phyloP scores from a whole-genome alignment of 1,140 invertebrate genomes.

The Drosophila biarmipes region DNA sequence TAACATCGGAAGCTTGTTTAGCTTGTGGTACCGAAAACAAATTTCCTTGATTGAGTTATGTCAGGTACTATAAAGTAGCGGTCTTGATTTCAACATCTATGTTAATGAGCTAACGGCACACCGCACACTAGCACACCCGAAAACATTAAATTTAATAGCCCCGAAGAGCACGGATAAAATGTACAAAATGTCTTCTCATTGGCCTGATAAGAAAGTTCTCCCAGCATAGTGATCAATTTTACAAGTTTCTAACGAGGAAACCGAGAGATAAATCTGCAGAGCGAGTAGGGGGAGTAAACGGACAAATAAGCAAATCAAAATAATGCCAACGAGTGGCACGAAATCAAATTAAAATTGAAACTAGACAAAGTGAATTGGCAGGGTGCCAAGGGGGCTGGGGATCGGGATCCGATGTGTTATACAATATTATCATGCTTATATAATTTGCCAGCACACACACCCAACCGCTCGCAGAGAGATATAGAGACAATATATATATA shows the following conservation, averaged over 20 bases:
- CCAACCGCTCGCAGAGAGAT: background rate
- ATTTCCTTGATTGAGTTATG: too few relatives aligned
- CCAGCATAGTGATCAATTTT: constrained; percentile 19
- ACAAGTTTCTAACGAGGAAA: constrained; percentile 16
- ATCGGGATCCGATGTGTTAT: constrained; percentile 47
- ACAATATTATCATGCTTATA: constrained; percentile 78
- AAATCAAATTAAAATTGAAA: constrained; percentile 78
- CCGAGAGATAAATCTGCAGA: constrained; percentile 16
- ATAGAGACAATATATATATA: constrained; percentile 27
- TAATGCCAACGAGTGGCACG: constrained; percentile 42
- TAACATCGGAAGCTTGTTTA: too few relatives aligned
- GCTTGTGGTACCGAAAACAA: too few relatives aligned
- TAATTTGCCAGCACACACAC: constrained; percentile 59
- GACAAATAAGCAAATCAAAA: constrained; percentile 72
- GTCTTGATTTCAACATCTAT: too few relatives aligned
- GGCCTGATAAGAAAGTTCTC: constrained; percentile 20
- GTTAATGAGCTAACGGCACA: too few relatives aligned
- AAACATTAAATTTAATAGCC: constrained; percentile 16
- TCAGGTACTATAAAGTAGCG: too few relatives aligned
- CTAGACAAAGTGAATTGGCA: constrained; percentile 69
- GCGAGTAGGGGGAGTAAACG: constrained; percentile 16
- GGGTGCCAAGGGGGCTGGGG: constrained; percentile 7
- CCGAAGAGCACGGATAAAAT: background rate
- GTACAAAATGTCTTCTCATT: constrained; percentile 3
- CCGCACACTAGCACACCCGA: too few relatives aligned